These are phyloP conservation scores for Rousettus madagascariensis DNA, from an alignment of 2,797 vertebrate species.

Conservation along the genomic window DNA sequence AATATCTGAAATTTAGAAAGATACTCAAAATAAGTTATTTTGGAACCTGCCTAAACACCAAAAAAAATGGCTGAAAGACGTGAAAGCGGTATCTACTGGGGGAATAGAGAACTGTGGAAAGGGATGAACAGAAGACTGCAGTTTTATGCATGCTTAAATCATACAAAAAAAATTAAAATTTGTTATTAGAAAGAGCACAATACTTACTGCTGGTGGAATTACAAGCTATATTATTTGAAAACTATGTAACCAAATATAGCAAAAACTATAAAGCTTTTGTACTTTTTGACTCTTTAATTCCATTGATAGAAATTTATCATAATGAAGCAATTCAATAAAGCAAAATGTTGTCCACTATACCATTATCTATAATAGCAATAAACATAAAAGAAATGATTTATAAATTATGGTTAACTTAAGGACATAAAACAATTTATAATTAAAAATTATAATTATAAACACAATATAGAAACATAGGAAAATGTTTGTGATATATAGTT, in stretches of 20 bases:
- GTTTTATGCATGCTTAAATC: not conserved
- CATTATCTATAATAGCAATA: conserved; percentile 29
- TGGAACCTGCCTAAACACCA: not conserved
- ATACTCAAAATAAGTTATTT: not conserved
- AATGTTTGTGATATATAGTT: not conserved
- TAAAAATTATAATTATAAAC: conserved; percentile 36
- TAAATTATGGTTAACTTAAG: not conserved
- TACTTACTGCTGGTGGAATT: not conserved
- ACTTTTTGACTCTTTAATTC: conserved; percentile 39
- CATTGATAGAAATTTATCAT: conserved; percentile 33
- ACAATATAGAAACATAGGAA: not conserved
- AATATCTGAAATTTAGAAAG: not conserved
- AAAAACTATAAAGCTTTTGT: conserved; percentile 14
- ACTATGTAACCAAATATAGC: not conserved
- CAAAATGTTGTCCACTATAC: not conserved
- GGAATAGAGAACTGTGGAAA: not conserved
- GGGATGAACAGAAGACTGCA: fast-evolving
- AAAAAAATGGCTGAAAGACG: not conserved
- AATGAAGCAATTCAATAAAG: conserved; percentile 41
- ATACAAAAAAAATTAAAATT: not conserved
- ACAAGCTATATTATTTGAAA: conserved; percentile 2
- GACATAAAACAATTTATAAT: not conserved
- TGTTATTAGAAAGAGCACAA: not conserved
- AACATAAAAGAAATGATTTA: conserved; percentile 42
- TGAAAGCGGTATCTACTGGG: not conserved